Evolutionary conservation across 2,797 vertebrate species (phyloP), one percentile per base, ranked within the genome.

Genomic region (Muscicapa striata): DNA sequence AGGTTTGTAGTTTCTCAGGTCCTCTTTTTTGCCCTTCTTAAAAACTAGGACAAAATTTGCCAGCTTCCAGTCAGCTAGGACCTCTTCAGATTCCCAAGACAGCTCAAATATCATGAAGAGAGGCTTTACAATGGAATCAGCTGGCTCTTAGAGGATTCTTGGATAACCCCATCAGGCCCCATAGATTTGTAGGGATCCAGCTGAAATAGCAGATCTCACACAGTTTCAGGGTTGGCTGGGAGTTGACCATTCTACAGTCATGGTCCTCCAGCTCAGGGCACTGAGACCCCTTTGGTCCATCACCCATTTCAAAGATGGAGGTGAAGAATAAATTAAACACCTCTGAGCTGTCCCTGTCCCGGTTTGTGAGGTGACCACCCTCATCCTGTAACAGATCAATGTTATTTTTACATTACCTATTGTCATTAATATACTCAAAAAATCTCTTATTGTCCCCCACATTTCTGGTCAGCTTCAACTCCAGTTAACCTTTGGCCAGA

Each of bases 41-140:
- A 68, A 85, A 68, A 61, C 0, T 54, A n/a, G 9, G 40, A 61
- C 11, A 38, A 54, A 0, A 1, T 40, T n/a, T 10, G 24, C 11
- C 46, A 52, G 40, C n/a, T 68, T 46, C 29, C 29, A 61, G n/a
- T 29, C 38, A 45, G 63, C 29, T 85, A 13, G 16, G 19, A 68
- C 1, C 13, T 40, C 72, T 61, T n/a, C 29, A 61, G 13, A 40
- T 61, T 61, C n/a, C 40, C 46, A 59, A 68, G n/a, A 61, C 11
- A 68, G 14, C 32, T 58, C 52, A 84, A 68, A 74, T 59, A 61
- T 46, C n/a, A 20, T 61, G 40, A 24, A 40, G 40, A 38, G 22
- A 29, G 20, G 16, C 13, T 40, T 61, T 40, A 68, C 5, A 61
- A 38, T 17, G 1, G 40, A 29, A 76, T 38, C 40, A 46, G 29